Evolutionary conservation across 2,888 invertebrate genomes (phyloP), one percentile per base, ranked within the genome.

Genomic region (Julus scandinavius): DNA sequence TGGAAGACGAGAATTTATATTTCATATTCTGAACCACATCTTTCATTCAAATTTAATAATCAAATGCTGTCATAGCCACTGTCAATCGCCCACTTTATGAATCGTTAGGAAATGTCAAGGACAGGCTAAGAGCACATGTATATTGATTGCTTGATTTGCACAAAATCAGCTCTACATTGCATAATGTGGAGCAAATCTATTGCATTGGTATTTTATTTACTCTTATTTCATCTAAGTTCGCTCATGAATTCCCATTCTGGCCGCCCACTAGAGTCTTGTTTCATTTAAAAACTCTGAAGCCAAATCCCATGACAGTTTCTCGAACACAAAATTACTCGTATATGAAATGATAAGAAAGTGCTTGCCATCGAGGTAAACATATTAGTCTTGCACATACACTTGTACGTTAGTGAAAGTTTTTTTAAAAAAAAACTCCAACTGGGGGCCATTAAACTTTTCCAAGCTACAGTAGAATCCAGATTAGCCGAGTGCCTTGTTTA

Each of bases 1-100:
- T 80, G 80, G 80, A 80, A 80, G 80, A 80, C 80, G 29, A 80
- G 80, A 80, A 80, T 80, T 80, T 80, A 80, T 80, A 80, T 80
- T 80, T 80, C 80, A 15, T 80, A 80, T 80, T 80, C 80, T 38
- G 80, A 80, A 80, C 38, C 80, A 38, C 80, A 45, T 45, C 0
- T 9, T 80, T 80, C 80, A 80, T 38, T 80, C 38, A 80, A 80
- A 4, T 80, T 29, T 38, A 80, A 80, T 45, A 80, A 80, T 11
- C 38, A 3, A 13, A 38, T 13, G 38, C 38, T 80, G 38, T 38
- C 80, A 72, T 72, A 20, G 29, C 29, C 38, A 80, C 38, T 13
- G 80, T 9, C 6, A 80, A n/a, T 72, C 63, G 63, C 80, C 38
- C 20, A 38, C 11, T 38, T 80, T 13, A 29, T 38, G 38, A 80